These are phyloP conservation scores for Panulirus ornatus DNA, from an alignment of 1,140 invertebrate species.

Conservation along the genomic window DNA sequence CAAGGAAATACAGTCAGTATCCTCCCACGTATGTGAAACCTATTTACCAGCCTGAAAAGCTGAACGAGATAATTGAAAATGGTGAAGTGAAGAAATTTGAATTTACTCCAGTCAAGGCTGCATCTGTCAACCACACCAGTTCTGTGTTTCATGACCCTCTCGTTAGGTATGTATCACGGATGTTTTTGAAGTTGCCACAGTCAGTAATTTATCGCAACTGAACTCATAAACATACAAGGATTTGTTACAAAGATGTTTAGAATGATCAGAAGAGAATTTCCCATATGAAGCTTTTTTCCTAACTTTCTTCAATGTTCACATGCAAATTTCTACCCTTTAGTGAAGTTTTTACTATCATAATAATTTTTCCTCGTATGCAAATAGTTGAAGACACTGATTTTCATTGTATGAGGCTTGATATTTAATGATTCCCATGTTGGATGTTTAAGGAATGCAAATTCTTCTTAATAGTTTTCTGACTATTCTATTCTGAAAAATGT, in stretches of 20 bases:
- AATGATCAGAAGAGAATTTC: not conserved
- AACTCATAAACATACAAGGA: too few species aligned
- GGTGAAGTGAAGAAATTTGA: conserved; percentile 10
- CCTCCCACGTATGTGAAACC: conserved; percentile 38
- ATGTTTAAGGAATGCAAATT: too few species aligned
- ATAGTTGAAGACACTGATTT: too few species aligned
- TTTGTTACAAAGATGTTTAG: not conserved
- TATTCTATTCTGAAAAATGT: too few species aligned
- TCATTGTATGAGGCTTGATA: too few species aligned
- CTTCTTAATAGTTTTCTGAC: too few species aligned
- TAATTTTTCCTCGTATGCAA: too few species aligned
- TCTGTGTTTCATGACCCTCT: conserved; percentile 53
- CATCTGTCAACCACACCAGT: conserved; percentile 46
- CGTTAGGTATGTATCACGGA: conserved; percentile 18
- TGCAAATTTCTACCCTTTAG: not conserved
- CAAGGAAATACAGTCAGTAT: conserved; percentile 39
- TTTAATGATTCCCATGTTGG: too few species aligned
- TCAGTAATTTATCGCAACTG: too few species aligned
- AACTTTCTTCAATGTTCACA: not conserved
- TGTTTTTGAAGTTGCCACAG: too few species aligned
- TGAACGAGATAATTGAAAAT: conserved; percentile 18
- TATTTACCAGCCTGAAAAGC: conserved; percentile 9
- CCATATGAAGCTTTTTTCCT: not conserved
- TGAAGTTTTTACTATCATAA: not conserved
- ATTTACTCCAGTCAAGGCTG: conserved; percentile 39